These are phyloP conservation scores for Drosophila suzukii DNA, from an alignment of 1,140 invertebrate genomes.

Conservation along the genomic window DNA sequence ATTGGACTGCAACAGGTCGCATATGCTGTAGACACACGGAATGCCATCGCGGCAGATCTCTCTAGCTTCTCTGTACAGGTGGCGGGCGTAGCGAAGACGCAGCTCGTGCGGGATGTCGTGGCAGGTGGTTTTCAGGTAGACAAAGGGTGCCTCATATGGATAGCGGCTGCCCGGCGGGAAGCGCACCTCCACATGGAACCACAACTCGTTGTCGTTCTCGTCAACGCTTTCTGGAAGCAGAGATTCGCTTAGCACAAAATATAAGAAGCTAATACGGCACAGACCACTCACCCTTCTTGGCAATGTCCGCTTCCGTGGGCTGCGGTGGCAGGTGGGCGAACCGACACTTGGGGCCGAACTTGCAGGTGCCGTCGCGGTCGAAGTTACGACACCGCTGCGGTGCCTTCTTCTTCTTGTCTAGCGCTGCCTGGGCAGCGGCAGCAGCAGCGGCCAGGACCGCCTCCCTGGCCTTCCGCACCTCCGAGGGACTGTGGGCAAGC, in stretches of 20 bases:
- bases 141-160: slow-evolving; percentile 89
- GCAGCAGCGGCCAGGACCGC: slow-evolving; percentile 66
- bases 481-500: slow-evolving; percentile 85
- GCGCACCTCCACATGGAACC: slow-evolving; percentile 89
- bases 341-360: slow-evolving; percentile 89
- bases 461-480: slow-evolving; percentile 85
- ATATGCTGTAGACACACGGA: slow-evolving; percentile 89
- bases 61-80: slow-evolving; percentile 88
- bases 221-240: slow-evolving; percentile 43
- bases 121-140: slow-evolving; percentile 88
- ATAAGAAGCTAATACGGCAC: too few species aligned
- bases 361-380: slow-evolving; percentile 87
- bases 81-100: slow-evolving; percentile 87
- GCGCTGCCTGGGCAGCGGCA: slow-evolving; percentile 39
- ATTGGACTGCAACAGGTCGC: slow-evolving; percentile 89
- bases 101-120: slow-evolving; percentile 87
- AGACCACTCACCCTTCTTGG: slow-evolving; percentile 29
- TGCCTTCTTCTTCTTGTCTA: slow-evolving; percentile 85
- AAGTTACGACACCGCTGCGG: slow-evolving; percentile 88
- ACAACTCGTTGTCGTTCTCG: slow-evolving; percentile 76
- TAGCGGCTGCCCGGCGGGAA: slow-evolving; percentile 89
- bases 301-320: slow-evolving; percentile 58
- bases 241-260: background rate
- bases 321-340: slow-evolving; percentile 88
- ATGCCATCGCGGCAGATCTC: slow-evolving; percentile 87